A percentile compares a stretch with the other conserved stretches of the same genome.
These are phyloP conservation scores for Macaria notata DNA, from an alignment of 2,888 invertebrate genomes.

Conservation along the genomic window DNA sequence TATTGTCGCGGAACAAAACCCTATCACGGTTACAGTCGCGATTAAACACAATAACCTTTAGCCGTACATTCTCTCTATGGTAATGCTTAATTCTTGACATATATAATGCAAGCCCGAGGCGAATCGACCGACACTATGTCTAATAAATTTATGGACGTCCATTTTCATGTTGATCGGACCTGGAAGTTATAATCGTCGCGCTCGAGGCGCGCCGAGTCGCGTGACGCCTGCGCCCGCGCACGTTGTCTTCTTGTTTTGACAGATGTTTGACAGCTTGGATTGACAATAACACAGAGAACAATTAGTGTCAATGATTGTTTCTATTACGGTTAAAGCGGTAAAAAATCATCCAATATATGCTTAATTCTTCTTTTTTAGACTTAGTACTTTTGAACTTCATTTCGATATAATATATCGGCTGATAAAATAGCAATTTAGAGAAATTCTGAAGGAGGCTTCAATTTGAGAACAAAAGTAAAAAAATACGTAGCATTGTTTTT, in stretches of 20 bases:
- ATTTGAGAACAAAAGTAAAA: too few relatives aligned
- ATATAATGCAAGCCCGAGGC: slow-evolving; percentile 78
- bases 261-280: slow-evolving; percentile 14
- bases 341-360: too few relatives aligned
- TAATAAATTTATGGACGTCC: slow-evolving; percentile 81
- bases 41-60: slow-evolving; percentile 53
- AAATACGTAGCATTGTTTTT: too few relatives aligned
- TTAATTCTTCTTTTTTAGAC: too few relatives aligned
- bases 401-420: too few relatives aligned
- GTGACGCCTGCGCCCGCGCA: slow-evolving; percentile 36
- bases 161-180: slow-evolving; percentile 80
- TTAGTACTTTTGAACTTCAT: too few relatives aligned
- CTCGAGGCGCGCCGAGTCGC: slow-evolving; percentile 68
- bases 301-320: too few relatives aligned
- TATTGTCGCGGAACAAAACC: too few relatives aligned
- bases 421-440: too few relatives aligned
- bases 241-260: slow-evolving; percentile 11
- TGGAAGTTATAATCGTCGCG: slow-evolving; percentile 79
- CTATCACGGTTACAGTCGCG: slow-evolving; percentile 22
- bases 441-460: too few relatives aligned
- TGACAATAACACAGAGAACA: neutral
- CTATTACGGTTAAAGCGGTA: too few relatives aligned
- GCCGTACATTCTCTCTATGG: slow-evolving; percentile 66
- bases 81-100: slow-evolving; percentile 81
- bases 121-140: slow-evolving; percentile 77